Conservation (phyloP, 2,797 vertebrate genomes). For the Eulemur albifrons region DNA sequence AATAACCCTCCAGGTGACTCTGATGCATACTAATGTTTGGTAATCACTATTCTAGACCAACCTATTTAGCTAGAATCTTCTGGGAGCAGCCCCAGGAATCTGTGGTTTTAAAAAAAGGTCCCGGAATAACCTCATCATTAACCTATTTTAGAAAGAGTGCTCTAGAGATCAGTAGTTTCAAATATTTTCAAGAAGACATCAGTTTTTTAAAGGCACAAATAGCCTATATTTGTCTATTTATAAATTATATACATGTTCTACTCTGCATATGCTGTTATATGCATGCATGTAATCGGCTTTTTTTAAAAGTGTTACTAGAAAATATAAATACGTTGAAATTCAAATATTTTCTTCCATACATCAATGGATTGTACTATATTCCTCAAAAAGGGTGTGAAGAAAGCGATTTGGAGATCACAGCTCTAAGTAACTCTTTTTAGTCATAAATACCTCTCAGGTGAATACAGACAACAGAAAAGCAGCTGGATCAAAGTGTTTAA, state of each 20-base stretch:
- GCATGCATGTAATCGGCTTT: background rate
- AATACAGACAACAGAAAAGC: background rate
- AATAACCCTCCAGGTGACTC: background rate
- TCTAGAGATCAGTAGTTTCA: conserved; percentile 34
- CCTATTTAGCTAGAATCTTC: conserved; percentile 52
- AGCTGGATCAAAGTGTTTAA: background rate
- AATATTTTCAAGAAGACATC: conserved; percentile 7
- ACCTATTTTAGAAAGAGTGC: conserved; percentile 44
- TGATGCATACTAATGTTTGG: background rate
- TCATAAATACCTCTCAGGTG: background rate
- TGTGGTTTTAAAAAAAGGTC: background rate
- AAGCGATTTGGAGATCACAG: background rate
- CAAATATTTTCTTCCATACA: conserved; percentile 6
- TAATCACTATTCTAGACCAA: background rate
- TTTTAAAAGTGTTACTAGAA: background rate
- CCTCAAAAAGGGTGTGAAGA: background rate
- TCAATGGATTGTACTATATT: background rate
- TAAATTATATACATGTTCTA: background rate
- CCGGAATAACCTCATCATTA: conserved; percentile 60
- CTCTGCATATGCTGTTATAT: background rate
- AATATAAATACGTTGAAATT: background rate
- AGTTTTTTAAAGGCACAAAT: background rate
- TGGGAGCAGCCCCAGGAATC: background rate
- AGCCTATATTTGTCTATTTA: background rate
- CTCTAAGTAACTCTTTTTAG: background rate